Conservation (phyloP, 1,140 invertebrate species). For the Globodera rostochiensis region DNA sequence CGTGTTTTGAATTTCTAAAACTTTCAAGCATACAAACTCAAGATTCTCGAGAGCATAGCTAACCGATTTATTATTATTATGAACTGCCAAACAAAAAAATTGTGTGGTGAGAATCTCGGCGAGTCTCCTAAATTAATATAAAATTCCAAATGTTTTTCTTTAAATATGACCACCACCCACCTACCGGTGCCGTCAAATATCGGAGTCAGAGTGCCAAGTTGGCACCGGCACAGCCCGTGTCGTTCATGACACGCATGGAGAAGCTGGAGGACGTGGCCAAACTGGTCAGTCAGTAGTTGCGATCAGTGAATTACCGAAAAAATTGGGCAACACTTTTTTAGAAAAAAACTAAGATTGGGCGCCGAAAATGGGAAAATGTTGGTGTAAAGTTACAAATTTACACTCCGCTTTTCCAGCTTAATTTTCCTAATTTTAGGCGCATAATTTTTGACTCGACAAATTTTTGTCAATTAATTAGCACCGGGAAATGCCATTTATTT, state of each 20-base stretch:
- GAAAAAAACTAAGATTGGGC: not conserved
- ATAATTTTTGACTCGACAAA: not conserved
- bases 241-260: conserved; percentile 81
- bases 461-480: not conserved
- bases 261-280: conserved; percentile 79
- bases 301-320: not conserved
- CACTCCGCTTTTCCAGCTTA: too few relatives aligned
- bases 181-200: conserved; percentile 45
- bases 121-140: too few relatives aligned
- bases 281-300: conserved; percentile 21
- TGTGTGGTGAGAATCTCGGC: too few relatives aligned
- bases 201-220: conserved; percentile 67
- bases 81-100: too few relatives aligned
- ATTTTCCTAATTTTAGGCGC: not conserved
- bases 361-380: too few relatives aligned
- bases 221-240: conserved; percentile 73
- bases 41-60: too few relatives aligned
- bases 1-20: too few relatives aligned
- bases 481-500: not conserved
- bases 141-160: too few relatives aligned
- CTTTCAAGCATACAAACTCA: too few relatives aligned
- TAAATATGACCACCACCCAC: not conserved
- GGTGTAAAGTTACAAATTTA: too few relatives aligned
- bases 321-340: not conserved
- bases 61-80: too few relatives aligned